These are phyloP conservation scores for Scolopax mira DNA, from an alignment of 2,113 vertebrate species.

Conservation along the genomic window DNA sequence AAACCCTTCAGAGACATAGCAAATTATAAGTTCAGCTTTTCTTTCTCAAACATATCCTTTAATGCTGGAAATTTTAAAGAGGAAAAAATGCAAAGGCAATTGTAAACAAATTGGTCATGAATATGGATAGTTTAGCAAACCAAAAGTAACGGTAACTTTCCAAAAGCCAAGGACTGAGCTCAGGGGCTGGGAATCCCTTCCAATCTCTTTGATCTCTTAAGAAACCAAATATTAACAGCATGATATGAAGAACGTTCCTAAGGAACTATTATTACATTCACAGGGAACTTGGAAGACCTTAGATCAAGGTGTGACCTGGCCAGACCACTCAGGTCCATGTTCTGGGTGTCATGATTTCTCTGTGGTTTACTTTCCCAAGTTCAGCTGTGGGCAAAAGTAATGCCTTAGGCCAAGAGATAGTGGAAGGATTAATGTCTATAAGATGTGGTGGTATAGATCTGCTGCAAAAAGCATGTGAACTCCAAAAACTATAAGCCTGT, in stretches of 20 bases:
- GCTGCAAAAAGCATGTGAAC: background rate
- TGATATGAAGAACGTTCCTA: background rate
- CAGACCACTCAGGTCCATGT: fast-evolving
- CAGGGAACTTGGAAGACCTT: background rate
- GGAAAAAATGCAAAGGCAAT: background rate
- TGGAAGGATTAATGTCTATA: background rate
- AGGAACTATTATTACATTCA: background rate
- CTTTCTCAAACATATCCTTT: background rate
- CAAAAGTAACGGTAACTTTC: background rate
- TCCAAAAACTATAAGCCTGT: background rate
- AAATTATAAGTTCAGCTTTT: constrained; percentile 18
- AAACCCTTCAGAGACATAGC: background rate
- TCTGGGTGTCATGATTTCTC: background rate
- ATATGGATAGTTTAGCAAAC: background rate
- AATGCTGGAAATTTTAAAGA: background rate
- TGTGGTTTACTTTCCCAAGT: background rate
- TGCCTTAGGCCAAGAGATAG: fast-evolving
- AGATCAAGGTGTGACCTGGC: background rate
- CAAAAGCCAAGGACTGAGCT: background rate
- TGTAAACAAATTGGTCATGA: background rate
- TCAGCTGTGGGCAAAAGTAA: background rate
- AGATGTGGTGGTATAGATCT: background rate
- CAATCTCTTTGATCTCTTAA: background rate
- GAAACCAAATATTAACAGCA: background rate
- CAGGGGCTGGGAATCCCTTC: background rate